A percentile compares a stretch with the other conserved stretches of the same genome.
These are phyloP conservation scores for Diorhabda carinulata DNA, from an alignment of 1,140 invertebrate genomes.

Conservation along the genomic window DNA sequence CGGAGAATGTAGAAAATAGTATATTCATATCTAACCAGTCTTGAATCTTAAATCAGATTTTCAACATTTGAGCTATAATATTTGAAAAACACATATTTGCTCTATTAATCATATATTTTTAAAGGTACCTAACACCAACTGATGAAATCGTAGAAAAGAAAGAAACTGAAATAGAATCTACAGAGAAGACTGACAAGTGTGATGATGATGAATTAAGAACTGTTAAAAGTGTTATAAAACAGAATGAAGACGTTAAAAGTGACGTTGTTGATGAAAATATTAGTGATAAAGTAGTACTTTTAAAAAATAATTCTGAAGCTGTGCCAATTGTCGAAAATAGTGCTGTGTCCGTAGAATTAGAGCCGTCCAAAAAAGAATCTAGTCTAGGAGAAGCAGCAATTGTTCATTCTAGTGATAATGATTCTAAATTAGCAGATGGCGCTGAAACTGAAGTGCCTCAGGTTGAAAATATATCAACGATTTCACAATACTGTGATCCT, in stretches of 20 bases:
- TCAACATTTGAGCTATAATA: background rate
- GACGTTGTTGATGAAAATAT: conserved; percentile 29
- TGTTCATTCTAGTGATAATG: conserved; percentile 35
- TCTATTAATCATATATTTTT: background rate
- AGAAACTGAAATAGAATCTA: conserved; percentile 28
- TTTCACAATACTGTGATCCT: conserved; percentile 69
- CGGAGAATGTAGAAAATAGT: background rate
- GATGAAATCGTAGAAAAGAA: conserved; percentile 42
- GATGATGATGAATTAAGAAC: conserved; percentile 25
- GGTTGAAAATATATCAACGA: conserved; percentile 64
- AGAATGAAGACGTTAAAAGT: conserved; percentile 23
- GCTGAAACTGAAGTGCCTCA: conserved; percentile 53
- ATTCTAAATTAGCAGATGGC: conserved; percentile 46
- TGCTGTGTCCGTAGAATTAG: conserved; percentile 50
- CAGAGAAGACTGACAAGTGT: conserved; percentile 9
- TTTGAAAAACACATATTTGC: background rate
- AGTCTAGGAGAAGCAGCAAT: conserved; percentile 49
- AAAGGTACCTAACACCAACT: conserved; percentile 43
- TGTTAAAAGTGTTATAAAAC: conserved; percentile 18
- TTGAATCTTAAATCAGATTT: too few relatives aligned
- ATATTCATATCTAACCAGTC: background rate
- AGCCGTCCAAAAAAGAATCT: conserved; percentile 60
- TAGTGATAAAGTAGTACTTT: conserved; percentile 35
- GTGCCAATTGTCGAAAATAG: conserved; percentile 49
- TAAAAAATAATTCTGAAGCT: conserved; percentile 33